Evolutionary conservation across 2,113 vertebrate genomes (phyloP).

Genomic region (Lepus timidus): DNA sequence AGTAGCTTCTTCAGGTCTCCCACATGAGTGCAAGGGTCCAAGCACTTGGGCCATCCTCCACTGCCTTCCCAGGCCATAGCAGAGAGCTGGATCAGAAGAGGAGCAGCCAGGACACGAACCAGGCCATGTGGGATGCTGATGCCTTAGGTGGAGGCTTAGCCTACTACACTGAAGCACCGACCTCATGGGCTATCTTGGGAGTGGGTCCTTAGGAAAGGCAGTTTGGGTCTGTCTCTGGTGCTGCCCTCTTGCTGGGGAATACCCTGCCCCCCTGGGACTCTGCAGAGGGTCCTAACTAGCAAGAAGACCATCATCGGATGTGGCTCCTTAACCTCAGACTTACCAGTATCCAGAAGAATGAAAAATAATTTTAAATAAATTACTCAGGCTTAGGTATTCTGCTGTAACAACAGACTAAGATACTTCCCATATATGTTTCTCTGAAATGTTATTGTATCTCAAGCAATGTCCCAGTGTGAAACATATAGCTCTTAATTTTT

Average conservation of each 20-base stretch:
- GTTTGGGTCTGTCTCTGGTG: neutral
- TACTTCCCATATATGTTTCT: neutral
- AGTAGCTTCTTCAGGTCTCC: too few relatives aligned
- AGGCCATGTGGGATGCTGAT: too few relatives aligned
- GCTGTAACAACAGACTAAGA: neutral
- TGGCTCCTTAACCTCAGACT: neutral
- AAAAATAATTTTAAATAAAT: neutral
- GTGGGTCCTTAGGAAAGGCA: neutral
- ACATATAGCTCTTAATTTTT: neutral
- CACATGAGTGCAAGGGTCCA: too few relatives aligned
- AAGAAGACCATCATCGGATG: neutral
- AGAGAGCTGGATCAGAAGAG: too few relatives aligned
- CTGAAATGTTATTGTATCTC: slow-evolving; percentile 1
- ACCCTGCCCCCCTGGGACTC: neutral
- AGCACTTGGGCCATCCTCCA: too few relatives aligned
- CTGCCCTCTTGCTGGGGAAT: neutral
- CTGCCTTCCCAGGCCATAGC: too few relatives aligned
- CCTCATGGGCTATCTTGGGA: neutral
- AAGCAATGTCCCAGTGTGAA: neutral
- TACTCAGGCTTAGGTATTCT: neutral
- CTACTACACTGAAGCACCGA: too few relatives aligned
- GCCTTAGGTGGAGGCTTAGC: too few relatives aligned
- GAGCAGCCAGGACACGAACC: too few relatives aligned
- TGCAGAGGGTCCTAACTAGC: neutral
- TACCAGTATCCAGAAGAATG: neutral